Conservation (phyloP, 2,888 invertebrate genomes). For the Dynastes maya region DNA sequence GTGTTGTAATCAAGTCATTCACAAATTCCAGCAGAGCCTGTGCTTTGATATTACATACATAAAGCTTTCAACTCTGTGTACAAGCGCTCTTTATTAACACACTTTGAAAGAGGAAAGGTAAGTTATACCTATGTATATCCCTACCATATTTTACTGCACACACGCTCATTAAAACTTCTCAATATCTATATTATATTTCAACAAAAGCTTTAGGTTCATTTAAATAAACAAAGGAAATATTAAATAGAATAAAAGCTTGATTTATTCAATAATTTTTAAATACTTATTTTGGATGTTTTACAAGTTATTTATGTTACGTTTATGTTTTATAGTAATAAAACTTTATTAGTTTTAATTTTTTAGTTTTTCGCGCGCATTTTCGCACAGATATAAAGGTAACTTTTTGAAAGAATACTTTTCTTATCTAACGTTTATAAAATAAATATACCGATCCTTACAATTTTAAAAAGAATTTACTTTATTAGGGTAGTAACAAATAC, state of each 20-base stretch:
- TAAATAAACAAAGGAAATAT: background rate
- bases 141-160: background rate
- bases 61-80: conserved; percentile 23
- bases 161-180: background rate
- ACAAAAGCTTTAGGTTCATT: background rate
- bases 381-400: no score
- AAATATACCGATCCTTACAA: no score
- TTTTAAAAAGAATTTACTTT: no score
- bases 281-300: no score
- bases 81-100: conserved; percentile 12
- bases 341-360: no score
- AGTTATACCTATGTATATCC: background rate
- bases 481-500: no score
- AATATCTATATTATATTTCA: background rate
- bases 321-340: no score
- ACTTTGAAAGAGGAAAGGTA: conserved; percentile 32
- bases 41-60: conserved; percentile 41
- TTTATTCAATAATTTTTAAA: no score
- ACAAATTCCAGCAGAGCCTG: conserved; percentile 40
- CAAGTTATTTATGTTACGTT: no score
- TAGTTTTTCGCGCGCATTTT: no score
- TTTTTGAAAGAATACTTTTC: no score
- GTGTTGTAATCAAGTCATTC: conserved; percentile 53
- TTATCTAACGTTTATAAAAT: no score
- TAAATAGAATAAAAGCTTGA: background rate